Percentiles rank a stretch among this genome's conserved stretches.
phyloP scores from a whole-genome alignment of 2,113 vertebrate genomes.

The Aegypius monachus region DNA sequence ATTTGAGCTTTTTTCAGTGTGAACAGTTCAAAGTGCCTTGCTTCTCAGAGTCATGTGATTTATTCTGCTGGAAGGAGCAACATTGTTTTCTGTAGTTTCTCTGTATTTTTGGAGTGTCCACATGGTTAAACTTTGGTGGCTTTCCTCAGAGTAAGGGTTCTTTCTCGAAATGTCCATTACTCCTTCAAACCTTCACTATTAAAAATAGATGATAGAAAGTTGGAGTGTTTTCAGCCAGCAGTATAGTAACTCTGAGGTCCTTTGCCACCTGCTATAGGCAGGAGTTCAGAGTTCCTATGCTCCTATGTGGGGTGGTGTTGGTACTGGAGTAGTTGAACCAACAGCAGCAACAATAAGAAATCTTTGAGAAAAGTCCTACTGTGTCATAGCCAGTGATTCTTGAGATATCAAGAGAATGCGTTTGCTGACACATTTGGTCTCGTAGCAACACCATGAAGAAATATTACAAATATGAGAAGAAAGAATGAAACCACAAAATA shows the following conservation, averaged over 20 bases:
- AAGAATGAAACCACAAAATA: background rate
- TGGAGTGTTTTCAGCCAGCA: background rate
- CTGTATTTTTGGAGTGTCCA: background rate
- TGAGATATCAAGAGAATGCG: background rate
- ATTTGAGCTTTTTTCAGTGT: background rate
- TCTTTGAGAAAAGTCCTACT: background rate
- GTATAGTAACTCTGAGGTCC: background rate
- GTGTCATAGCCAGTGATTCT: background rate
- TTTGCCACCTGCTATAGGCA: background rate
- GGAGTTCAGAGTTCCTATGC: background rate
- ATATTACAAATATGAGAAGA: background rate
- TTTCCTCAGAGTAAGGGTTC: background rate
- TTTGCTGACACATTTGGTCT: background rate
- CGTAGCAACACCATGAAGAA: background rate
- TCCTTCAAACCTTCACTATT: background rate
- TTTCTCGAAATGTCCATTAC: background rate
- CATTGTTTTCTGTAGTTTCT: background rate
- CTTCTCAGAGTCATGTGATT: background rate
- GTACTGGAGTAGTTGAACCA: background rate
- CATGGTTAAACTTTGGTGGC: background rate
- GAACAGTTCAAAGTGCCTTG: background rate
- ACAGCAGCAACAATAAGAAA: background rate
- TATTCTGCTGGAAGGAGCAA: background rate
- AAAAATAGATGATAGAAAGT: background rate
- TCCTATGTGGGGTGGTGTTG: background rate